These are phyloP conservation scores for Tor tambroides DNA, from an alignment of 2,113 vertebrate genomes.

Conservation along the genomic window DNA sequence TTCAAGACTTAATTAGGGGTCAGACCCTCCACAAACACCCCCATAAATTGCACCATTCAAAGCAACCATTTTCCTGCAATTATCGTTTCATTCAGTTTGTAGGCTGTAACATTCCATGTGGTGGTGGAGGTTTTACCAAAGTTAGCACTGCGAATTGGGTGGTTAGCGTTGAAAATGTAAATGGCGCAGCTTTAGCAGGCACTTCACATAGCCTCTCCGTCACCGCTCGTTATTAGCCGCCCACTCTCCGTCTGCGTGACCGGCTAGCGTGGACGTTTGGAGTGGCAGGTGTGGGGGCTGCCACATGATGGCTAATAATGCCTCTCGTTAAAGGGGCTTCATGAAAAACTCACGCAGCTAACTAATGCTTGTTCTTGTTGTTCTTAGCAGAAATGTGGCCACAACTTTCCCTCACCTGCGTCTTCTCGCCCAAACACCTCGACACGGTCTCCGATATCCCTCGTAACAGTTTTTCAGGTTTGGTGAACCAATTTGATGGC, in stretches of 20 bases:
- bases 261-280: slow-evolving; percentile 19
- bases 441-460: slow-evolving; percentile 1
- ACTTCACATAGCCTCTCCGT: slow-evolving; percentile 43
- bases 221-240: slow-evolving; percentile 50
- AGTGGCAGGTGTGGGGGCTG: slow-evolving; percentile 36
- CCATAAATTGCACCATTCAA: not conserved
- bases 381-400: not conserved
- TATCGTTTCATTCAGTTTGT: not conserved
- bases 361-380: not conserved
- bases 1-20: slow-evolving; percentile 1
- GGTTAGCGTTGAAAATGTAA: slow-evolving; percentile 38
- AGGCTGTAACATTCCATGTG: not conserved
- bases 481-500: not conserved
- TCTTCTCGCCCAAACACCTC: not conserved
- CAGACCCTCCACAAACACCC: not conserved
- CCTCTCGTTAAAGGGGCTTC: not conserved
- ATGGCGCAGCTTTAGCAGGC: slow-evolving; percentile 48
- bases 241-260: slow-evolving; percentile 50
- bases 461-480: slow-evolving; percentile 35
- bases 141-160: not conserved
- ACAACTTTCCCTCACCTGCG: not conserved
- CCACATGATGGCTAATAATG: slow-evolving; percentile 38
- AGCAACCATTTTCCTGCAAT: not conserved
- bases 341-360: slow-evolving; percentile 4
- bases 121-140: not conserved